These are phyloP conservation scores for Drosophila murphyi DNA, from an alignment of 1,140 invertebrate genomes.

Conservation along the genomic window DNA sequence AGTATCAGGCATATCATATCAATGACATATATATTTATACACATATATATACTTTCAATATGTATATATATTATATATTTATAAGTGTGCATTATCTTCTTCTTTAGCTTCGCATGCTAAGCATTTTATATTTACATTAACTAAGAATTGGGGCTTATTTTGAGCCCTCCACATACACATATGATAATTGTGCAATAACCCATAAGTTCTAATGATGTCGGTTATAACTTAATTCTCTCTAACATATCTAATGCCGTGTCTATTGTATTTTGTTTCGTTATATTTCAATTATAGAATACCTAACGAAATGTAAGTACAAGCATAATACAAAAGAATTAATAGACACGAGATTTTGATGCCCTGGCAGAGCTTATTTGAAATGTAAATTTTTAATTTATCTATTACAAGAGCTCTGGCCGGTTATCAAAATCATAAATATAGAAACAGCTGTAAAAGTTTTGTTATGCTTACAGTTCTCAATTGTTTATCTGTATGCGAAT, in stretches of 20 bases:
- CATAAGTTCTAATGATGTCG: slow-evolving; percentile 11
- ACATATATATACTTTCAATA: slow-evolving; percentile 1
- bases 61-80: background rate
- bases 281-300: slow-evolving; percentile 64
- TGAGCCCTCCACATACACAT: slow-evolving; percentile 14
- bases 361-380: background rate
- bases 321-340: slow-evolving; percentile 23
- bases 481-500: background rate
- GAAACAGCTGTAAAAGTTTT: slow-evolving; percentile 3
- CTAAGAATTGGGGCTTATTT: background rate
- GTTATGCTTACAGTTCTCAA: slow-evolving; percentile 18
- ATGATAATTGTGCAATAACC: slow-evolving; percentile 4
- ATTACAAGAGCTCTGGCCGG: background rate
- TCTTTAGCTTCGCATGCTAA: slow-evolving; percentile 16
- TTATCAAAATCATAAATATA: background rate
- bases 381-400: background rate
- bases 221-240: slow-evolving; percentile 25
- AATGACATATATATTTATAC: slow-evolving; percentile 8
- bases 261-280: slow-evolving; percentile 76
- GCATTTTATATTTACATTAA: slow-evolving; percentile 23
- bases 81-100: slow-evolving; percentile 54
- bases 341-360: background rate
- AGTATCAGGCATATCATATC: slow-evolving; percentile 37
- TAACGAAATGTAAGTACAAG: slow-evolving; percentile 73
- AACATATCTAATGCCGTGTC: slow-evolving; percentile 62